phyloP scores from a whole-genome alignment of 2,113 vertebrate genomes.

The Ceyx melanurus region DNA sequence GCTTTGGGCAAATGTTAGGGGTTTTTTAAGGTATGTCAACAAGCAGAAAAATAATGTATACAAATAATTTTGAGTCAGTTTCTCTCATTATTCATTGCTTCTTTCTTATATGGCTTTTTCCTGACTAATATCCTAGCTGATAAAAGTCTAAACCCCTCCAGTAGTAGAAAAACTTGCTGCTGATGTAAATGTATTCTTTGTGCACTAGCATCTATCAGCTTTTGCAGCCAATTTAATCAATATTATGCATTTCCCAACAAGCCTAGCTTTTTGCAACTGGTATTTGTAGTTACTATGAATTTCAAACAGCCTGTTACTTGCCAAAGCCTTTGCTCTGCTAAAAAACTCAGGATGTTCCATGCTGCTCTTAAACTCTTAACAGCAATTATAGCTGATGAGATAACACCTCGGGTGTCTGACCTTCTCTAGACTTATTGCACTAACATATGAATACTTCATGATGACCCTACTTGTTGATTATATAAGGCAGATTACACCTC shows the following conservation, averaged over 20 bases:
- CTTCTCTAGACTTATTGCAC: conserved; percentile 42
- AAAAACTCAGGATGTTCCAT: conserved; percentile 7
- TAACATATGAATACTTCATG: conserved; percentile 44
- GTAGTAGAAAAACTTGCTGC: not conserved
- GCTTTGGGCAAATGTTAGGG: not conserved
- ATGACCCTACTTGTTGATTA: not conserved
- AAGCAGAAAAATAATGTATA: not conserved
- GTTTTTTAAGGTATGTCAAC: not conserved
- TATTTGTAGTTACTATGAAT: not conserved
- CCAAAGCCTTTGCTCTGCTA: not conserved
- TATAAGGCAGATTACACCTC: not conserved
- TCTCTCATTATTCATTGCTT: not conserved
- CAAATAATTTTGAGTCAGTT: not conserved
- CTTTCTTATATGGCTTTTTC: not conserved
- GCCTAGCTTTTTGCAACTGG: not conserved
- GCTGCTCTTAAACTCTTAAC: not conserved
- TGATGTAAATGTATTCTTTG: not conserved
- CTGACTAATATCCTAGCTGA: not conserved
- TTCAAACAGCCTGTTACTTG: not conserved
- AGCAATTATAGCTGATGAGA: conserved; percentile 11
- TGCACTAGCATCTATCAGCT: not conserved
- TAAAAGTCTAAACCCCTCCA: not conserved
- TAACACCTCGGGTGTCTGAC: conserved; percentile 47
- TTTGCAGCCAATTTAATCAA: not conserved
- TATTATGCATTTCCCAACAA: not conserved